Evolutionary conservation across 2,113 vertebrate species (phyloP).

Genomic region (Rhea americana): DNA sequence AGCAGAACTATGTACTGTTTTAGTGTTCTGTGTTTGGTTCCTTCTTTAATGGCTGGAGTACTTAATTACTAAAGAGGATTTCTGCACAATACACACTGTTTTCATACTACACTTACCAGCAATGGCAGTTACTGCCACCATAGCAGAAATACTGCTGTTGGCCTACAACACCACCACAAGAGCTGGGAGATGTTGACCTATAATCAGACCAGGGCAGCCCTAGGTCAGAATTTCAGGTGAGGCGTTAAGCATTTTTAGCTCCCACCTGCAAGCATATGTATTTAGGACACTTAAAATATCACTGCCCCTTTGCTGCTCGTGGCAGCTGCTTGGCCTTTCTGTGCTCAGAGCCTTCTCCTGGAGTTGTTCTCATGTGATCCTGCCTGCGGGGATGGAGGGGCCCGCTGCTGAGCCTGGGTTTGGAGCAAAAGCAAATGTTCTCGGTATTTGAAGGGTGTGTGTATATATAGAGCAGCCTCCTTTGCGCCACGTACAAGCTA

Average conservation of each 20-base stretch:
- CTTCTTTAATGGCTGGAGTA: not conserved
- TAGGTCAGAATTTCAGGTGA: not conserved
- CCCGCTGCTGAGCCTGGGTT: not conserved
- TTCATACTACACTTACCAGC: not conserved
- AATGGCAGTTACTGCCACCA: not conserved
- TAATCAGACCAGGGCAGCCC: not conserved
- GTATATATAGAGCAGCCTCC: not conserved
- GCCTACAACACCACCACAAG: not conserved
- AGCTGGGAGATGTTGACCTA: not conserved
- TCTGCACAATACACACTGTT: not conserved
- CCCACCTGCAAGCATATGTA: not conserved
- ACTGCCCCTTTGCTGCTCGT: not conserved
- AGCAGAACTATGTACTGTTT: not conserved
- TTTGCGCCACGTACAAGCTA: not conserved
- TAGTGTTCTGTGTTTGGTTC: not conserved
- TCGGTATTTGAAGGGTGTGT: not conserved
- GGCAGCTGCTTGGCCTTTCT: not conserved
- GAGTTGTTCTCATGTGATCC: not conserved
- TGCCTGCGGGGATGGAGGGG: fast-evolving
- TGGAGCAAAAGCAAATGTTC: not conserved
- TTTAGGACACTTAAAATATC: not conserved
- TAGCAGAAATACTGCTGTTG: not conserved
- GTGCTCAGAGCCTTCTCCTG: not conserved
- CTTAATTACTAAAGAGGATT: not conserved
- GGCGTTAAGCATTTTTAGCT: not conserved